Conservation (phyloP, 2,797 vertebrate species). For the Gymnopithys bicolor region DNA sequence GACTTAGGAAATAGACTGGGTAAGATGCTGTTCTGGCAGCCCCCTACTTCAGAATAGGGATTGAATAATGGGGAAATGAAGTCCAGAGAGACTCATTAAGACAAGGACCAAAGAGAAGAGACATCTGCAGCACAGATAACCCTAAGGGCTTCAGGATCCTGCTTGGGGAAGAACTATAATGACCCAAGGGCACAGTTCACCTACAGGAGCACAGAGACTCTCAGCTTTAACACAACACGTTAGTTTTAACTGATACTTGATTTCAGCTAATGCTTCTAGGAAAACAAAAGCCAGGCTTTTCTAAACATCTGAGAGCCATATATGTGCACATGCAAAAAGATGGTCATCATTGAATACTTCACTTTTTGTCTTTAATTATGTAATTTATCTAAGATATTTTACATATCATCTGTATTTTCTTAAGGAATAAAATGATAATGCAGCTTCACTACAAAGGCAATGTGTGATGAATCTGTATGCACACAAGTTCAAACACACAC, state of each 20-base stretch:
- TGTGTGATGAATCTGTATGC: not conserved
- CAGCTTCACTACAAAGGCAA: not conserved
- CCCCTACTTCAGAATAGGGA: not conserved
- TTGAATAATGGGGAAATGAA: constrained; percentile 9
- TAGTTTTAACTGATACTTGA: not conserved
- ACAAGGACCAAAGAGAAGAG: constrained; percentile 16
- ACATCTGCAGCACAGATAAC: constrained; percentile 46
- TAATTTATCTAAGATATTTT: not conserved
- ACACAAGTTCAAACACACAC: not conserved
- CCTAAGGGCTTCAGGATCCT: constrained; percentile 28
- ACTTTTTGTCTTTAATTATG: not conserved
- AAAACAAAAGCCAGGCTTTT: constrained; percentile 12
- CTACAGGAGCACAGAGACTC: not conserved
- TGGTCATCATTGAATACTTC: not conserved
- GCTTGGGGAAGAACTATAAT: constrained; percentile 4
- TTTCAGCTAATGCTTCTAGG: not conserved
- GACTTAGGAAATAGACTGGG: not conserved
- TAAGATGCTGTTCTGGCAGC: not conserved
- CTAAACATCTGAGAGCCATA: not conserved
- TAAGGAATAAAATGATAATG: not conserved
- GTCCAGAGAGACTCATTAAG: constrained; percentile 59
- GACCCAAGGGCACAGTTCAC: constrained; percentile 25
- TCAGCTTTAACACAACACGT: constrained; percentile 1
- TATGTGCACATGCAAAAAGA: not conserved
- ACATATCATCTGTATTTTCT: not conserved